phyloP scores from a whole-genome alignment of 2,113 vertebrate genomes.

The Tychaedon coryphoeus region DNA sequence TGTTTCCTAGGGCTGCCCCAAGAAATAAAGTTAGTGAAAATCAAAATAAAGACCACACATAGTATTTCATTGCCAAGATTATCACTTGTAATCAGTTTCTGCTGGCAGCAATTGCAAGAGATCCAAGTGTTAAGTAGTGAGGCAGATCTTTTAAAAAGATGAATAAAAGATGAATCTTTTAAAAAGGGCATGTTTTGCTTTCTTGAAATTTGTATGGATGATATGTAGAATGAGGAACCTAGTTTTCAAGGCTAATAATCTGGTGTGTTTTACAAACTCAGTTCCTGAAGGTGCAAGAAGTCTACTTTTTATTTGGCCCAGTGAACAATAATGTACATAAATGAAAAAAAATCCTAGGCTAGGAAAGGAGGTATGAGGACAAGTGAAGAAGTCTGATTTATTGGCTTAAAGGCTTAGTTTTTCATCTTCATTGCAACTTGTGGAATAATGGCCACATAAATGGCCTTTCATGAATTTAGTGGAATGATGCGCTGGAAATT shows the following conservation, averaged over 20 bases:
- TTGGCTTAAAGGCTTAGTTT: background rate
- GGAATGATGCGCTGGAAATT: background rate
- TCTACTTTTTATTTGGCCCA: background rate
- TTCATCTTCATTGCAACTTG: background rate
- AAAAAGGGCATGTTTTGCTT: background rate
- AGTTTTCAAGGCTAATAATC: background rate
- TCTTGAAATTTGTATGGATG: background rate
- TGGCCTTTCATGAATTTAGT: rapidly evolving
- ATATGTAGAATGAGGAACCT: background rate
- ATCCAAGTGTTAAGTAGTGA: background rate
- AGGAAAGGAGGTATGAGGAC: background rate
- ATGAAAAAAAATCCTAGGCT: background rate
- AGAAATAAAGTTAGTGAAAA: background rate
- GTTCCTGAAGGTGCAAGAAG: background rate
- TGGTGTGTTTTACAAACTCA: background rate
- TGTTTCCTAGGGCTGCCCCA: background rate
- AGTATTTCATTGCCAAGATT: background rate
- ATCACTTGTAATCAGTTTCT: background rate
- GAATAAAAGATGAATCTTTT: no score
- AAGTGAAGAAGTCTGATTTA: background rate
- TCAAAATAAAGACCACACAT: background rate
- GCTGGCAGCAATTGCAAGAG: background rate
- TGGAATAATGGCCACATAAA: background rate
- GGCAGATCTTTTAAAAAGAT: background rate
- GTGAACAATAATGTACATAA: background rate